Conservation (phyloP, 2,888 invertebrate genomes). For the Drosophila demipolita region DNA sequence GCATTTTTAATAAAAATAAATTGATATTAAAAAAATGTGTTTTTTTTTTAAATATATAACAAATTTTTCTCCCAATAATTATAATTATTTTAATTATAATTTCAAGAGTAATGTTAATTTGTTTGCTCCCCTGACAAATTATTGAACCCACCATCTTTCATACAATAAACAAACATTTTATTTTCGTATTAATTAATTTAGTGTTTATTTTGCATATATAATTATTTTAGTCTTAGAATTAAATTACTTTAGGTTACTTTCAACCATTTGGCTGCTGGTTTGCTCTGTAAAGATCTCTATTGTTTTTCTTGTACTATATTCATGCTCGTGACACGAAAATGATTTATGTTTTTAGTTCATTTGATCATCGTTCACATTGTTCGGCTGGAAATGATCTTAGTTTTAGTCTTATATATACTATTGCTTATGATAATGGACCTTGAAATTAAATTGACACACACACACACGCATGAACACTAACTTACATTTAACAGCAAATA, state of each 20-base stretch:
- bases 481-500: slow-evolving; percentile 65
- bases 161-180: not conserved
- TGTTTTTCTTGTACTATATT: slow-evolving; percentile 79
- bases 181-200: slow-evolving; percentile 20
- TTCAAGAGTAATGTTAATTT: not conserved
- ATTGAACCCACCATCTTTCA: too few species aligned
- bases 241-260: slow-evolving; percentile 40
- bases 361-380: slow-evolving; percentile 27
- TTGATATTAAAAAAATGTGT: not conserved
- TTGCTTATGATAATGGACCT: slow-evolving; percentile 48
- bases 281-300: slow-evolving; percentile 72
- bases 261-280: slow-evolving; percentile 37
- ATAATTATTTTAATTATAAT: not conserved
- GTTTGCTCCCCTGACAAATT: not conserved
- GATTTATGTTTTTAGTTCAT: slow-evolving; percentile 16
- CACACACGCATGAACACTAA: slow-evolving; percentile 48
- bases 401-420: slow-evolving; percentile 35
- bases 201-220: slow-evolving; percentile 32
- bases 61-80: too few species aligned
- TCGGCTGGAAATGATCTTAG: slow-evolving; percentile 24
- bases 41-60: not conserved
- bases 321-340: slow-evolving; percentile 79
- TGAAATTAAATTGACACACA: slow-evolving; percentile 58
- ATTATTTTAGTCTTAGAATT: slow-evolving; percentile 44
- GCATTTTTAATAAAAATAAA: not conserved